Percentiles rank a stretch among this genome's conserved stretches.
These are phyloP conservation scores for Macrostomum cliftonense DNA, from an alignment of 2,888 invertebrate species.

Conservation along the genomic window DNA sequence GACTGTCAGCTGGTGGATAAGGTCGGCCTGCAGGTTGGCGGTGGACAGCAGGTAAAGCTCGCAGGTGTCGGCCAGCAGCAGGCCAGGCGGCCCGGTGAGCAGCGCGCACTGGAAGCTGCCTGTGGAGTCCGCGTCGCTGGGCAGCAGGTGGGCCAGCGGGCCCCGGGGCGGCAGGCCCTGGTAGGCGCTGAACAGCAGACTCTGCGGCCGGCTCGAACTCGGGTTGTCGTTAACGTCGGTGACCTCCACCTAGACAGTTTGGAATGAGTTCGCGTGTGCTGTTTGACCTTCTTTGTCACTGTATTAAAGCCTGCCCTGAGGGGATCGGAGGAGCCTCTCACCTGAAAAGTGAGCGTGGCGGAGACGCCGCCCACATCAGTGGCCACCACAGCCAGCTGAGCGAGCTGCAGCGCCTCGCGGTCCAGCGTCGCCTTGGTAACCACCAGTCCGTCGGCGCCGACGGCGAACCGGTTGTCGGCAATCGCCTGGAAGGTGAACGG, in stretches of 20 bases:
- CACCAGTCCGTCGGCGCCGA: constrained; percentile 58
- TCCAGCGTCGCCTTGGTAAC: constrained; percentile 54
- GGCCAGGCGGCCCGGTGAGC: constrained; percentile 42
- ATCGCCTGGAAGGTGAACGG: constrained; percentile 62
- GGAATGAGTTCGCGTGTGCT: no score
- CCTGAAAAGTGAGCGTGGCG: constrained; percentile 56
- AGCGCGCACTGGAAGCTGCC: constrained; percentile 65
- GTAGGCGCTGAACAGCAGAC: constrained; percentile 44
- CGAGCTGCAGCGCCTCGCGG: constrained; percentile 54
- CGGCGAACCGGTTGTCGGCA: constrained; percentile 53
- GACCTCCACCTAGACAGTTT: constrained; percentile 47
- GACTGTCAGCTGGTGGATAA: constrained; percentile 49
- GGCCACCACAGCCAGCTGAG: constrained; percentile 59
- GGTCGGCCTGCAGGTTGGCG: constrained; percentile 17
- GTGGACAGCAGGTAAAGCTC: constrained; percentile 38
- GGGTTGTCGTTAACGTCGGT: constrained; percentile 69
- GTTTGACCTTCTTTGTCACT: no score
- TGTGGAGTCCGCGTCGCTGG: constrained; percentile 65
- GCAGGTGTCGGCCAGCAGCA: constrained; percentile 56
- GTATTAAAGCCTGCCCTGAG: no score
- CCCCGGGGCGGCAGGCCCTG: constrained; percentile 40
- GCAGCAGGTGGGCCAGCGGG: constrained; percentile 72
- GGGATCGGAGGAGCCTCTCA: no score
- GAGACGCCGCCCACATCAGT: constrained; percentile 57
- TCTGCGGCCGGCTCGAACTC: constrained; percentile 59